phyloP scores from a whole-genome alignment of 2,113 vertebrate species.

The Anolis carolinensis region DNA sequence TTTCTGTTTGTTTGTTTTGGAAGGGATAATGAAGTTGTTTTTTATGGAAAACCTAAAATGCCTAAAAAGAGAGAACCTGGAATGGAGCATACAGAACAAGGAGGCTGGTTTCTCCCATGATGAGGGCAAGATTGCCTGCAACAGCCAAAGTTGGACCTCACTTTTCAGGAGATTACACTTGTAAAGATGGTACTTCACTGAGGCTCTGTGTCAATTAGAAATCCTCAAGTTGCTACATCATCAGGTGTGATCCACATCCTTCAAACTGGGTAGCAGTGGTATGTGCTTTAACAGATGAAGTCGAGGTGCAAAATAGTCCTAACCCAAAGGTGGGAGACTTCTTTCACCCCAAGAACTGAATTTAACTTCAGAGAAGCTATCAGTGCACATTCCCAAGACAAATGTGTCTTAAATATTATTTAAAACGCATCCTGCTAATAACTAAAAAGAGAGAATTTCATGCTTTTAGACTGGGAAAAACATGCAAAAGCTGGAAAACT shows the following conservation, averaged over 20 bases:
- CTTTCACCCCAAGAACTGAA: too few relatives aligned
- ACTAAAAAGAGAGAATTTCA: too few relatives aligned
- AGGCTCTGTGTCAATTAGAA: background rate
- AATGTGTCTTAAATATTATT: too few relatives aligned
- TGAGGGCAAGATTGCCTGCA: background rate
- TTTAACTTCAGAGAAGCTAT: too few relatives aligned
- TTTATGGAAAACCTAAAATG: background rate
- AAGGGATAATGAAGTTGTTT: background rate
- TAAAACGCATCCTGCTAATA: too few relatives aligned
- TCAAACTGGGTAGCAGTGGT: background rate
- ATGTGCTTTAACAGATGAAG: background rate
- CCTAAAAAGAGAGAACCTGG: background rate
- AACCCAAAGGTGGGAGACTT: too few relatives aligned
- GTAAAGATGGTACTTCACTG: too few relatives aligned
- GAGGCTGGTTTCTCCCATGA: background rate
- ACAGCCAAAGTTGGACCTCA: background rate
- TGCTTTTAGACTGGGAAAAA: too few relatives aligned
- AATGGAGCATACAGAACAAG: background rate
- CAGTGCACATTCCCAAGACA: too few relatives aligned
- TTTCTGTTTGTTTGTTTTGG: background rate
- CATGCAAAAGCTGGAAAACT: too few relatives aligned
- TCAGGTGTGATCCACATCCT: background rate
- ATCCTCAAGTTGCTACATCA: background rate
- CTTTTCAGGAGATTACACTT: background rate
- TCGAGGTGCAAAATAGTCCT: background rate